These are phyloP conservation scores for Chionomys nivalis DNA, from an alignment of 2,113 vertebrate genomes.

Conservation along the genomic window DNA sequence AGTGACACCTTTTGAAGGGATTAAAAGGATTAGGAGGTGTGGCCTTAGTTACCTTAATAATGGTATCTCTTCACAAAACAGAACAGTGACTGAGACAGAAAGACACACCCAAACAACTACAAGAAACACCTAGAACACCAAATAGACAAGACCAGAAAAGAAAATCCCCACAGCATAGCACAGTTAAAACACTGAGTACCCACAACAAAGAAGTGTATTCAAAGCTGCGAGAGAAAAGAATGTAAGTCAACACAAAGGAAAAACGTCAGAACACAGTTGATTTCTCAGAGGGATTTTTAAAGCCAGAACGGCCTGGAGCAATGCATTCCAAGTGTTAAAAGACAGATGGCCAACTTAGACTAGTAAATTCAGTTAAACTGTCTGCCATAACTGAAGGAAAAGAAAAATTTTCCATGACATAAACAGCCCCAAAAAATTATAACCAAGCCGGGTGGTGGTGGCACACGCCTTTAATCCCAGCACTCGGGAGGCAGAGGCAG, in stretches of 20 bases:
- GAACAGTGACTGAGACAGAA: neutral
- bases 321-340: neutral
- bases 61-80: neutral
- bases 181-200: neutral
- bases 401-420: neutral
- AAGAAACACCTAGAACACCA: neutral
- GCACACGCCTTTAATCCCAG: too few relatives aligned
- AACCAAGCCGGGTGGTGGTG: too few relatives aligned
- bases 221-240: neutral
- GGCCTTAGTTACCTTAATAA: neutral
- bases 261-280: neutral
- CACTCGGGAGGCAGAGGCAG: too few relatives aligned
- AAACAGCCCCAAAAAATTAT: neutral
- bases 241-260: neutral
- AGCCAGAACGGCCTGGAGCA: neutral
- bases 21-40: neutral
- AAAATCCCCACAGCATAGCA: neutral
- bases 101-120: neutral
- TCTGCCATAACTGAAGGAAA: neutral
- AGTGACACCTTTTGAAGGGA: neutral
- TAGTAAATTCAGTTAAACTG: neutral
- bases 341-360: neutral
- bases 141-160: too few relatives aligned
- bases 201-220: neutral
- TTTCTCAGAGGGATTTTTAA: neutral